Evolutionary conservation across 2,113 vertebrate genomes (phyloP).

Genomic region (Bubo blakistoni): DNA sequence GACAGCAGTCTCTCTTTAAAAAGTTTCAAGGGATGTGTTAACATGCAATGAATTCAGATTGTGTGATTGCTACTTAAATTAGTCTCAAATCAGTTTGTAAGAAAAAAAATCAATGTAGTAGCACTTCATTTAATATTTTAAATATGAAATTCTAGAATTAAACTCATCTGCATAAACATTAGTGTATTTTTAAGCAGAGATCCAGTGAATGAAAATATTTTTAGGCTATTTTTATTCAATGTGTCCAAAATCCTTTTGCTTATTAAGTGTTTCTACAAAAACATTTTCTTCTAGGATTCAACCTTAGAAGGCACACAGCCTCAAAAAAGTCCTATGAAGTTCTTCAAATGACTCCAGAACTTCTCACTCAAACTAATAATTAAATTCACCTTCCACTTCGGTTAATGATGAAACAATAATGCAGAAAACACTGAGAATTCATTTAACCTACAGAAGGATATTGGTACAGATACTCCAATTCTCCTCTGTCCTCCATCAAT

Average conservation of each 20-base stretch:
- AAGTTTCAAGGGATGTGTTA: background rate
- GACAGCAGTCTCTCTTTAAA: background rate
- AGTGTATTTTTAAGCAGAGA: background rate
- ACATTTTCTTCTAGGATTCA: background rate
- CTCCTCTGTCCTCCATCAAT: background rate
- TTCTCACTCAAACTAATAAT: background rate
- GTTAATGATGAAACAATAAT: background rate
- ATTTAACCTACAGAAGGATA: background rate
- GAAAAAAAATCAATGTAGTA: background rate
- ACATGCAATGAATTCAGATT: background rate
- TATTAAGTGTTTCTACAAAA: background rate
- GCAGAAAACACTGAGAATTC: background rate
- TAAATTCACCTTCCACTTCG: background rate
- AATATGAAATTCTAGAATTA: background rate
- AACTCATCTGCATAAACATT: background rate
- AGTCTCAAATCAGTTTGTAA: background rate
- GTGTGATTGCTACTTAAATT: background rate
- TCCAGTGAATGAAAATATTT: background rate
- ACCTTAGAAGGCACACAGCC: background rate
- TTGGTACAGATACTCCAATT: background rate
- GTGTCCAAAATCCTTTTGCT: background rate
- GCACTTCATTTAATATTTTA: background rate
- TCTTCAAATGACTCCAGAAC: background rate
- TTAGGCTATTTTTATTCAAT: background rate
- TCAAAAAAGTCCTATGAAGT: background rate